Percentiles rank a stretch among this genome's conserved stretches.
Conservation (phyloP, 1,140 invertebrate genomes). For the Phymorhynchus buccinoides region DNA sequence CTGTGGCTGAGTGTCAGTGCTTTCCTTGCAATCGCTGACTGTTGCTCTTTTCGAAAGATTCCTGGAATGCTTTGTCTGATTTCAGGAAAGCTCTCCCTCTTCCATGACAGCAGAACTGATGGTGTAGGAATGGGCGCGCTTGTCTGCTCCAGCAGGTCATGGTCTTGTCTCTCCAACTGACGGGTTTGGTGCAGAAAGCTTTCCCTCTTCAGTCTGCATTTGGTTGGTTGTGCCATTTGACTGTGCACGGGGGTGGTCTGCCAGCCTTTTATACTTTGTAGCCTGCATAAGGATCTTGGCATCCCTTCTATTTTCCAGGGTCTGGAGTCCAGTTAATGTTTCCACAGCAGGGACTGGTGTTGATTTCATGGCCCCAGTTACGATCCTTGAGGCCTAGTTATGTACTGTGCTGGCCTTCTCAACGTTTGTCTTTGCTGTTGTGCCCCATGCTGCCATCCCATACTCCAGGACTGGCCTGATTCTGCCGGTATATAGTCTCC, state of each 20-base stretch:
- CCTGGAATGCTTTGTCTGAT: background rate
- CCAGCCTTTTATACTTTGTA: background rate
- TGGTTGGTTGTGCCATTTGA: background rate
- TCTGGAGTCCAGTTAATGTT: background rate
- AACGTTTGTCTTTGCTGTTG: conserved; percentile 22
- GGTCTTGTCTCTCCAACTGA: background rate
- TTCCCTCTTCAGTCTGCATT: background rate
- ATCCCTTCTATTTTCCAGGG: background rate
- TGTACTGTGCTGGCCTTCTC: conserved; percentile 31
- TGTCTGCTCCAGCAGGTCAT: background rate
- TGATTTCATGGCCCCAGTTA: conserved; percentile 36
- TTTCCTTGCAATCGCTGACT: background rate
- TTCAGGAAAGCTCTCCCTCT: background rate
- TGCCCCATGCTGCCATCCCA: conserved; percentile 34
- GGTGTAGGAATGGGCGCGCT: background rate
- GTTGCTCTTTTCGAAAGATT: background rate
- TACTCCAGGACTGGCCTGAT: conserved; percentile 38
- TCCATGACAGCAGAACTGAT: background rate
- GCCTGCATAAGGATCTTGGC: background rate
- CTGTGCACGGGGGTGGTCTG: background rate
- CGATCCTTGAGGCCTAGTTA: conserved; percentile 40
- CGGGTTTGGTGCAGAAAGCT: background rate
- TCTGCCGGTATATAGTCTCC: conserved; percentile 20
- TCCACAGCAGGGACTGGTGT: conserved; percentile 20
- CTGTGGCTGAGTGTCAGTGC: background rate